Base-by-base conservation (phyloP, 2,888 invertebrate species). In the Heliconius cydno region DNA sequence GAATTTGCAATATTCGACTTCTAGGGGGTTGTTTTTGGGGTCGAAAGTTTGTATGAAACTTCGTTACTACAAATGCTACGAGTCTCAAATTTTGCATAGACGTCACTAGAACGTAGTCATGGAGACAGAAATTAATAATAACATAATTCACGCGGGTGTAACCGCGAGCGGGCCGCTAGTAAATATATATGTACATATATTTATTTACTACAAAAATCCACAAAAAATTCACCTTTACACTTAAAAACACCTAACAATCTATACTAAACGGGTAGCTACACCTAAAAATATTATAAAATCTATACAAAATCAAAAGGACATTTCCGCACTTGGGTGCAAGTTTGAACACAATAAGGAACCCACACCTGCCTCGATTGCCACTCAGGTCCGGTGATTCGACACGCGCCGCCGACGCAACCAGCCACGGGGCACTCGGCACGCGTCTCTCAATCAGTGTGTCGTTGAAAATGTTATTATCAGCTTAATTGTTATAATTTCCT, bases 381-480 rank as follows among this genome's bases (percentile, higher is more conserved):
- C 80, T 79, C 68, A 67, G 73, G 78, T 52, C 76, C 81, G 80
- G 76, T 79, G 84, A 84, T 84, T 83, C 79, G 82, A 80, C 84
- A 84, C 84, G 84, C 82, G 84, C 83, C 79, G 34, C 28, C 79
- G 70, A 84, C 83, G 84, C 82, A 82, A 25, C 83, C 76, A 38
- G 46, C 41, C 71, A 28, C 70, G 52, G 76, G 66, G 71, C 78
- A 77, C 83, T 83, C 75, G 78, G 80, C 82, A 83, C 80, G 80
- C 66, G 79, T 77, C 65, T 15, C 65, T 34, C 34, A 74, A 38
- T 75, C 63, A 10, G 41, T 25, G 41, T 22, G 38, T 28, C 38
- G 28, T 46, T 75, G 65, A 63, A 41, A 65, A 28, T 63, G 19
- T 65, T 60, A 60, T 73, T 60, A 73, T 57, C n/a, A 34, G 19